Percentiles rank a stretch among this genome's conserved stretches.
Evolutionary conservation across 1,140 invertebrate species (phyloP).

Genomic region (Dysdera silvatica): DNA sequence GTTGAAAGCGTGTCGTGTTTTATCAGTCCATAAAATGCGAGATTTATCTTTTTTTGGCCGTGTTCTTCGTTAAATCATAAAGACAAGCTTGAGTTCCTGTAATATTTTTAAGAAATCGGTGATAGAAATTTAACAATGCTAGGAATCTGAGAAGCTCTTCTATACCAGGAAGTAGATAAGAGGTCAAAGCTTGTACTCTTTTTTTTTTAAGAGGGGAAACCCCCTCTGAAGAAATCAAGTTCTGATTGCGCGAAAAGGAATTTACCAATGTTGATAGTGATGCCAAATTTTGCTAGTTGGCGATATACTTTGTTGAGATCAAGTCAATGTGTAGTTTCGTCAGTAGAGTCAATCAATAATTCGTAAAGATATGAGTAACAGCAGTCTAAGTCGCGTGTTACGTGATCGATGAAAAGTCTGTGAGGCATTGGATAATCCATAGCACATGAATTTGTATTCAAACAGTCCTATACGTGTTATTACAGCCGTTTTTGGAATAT

Average conservation of each 20-base stretch:
- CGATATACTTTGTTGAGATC: constrained; percentile 42
- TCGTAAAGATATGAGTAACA: background rate
- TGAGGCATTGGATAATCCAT: constrained; percentile 23
- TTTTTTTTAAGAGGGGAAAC: constrained; percentile 5
- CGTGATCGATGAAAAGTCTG: constrained; percentile 26
- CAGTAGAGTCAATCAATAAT: constrained; percentile 44
- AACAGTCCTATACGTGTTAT: constrained; percentile 20
- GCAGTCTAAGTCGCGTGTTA: background rate
- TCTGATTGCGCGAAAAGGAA: constrained; percentile 22
- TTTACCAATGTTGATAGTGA: constrained; percentile 38
- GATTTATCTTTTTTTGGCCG: background rate
- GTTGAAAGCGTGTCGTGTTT: constrained; percentile 38
- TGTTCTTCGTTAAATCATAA: background rate
- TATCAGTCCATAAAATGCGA: constrained; percentile 22
- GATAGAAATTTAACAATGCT: constrained; percentile 44
- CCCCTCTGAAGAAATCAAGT: constrained; percentile 9
- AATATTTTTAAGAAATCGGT: constrained; percentile 3
- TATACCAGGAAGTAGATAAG: constrained; percentile 35
- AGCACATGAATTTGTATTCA: constrained; percentile 26
- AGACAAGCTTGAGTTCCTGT: background rate
- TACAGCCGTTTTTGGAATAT: constrained; percentile 27
- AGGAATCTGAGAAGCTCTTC: constrained; percentile 39
- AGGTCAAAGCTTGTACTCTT: constrained; percentile 4
- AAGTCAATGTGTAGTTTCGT: constrained; percentile 38
- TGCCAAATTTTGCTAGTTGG: constrained; percentile 34